phyloP scores from a whole-genome alignment of 2,888 invertebrate species.

The Leucania comma region DNA sequence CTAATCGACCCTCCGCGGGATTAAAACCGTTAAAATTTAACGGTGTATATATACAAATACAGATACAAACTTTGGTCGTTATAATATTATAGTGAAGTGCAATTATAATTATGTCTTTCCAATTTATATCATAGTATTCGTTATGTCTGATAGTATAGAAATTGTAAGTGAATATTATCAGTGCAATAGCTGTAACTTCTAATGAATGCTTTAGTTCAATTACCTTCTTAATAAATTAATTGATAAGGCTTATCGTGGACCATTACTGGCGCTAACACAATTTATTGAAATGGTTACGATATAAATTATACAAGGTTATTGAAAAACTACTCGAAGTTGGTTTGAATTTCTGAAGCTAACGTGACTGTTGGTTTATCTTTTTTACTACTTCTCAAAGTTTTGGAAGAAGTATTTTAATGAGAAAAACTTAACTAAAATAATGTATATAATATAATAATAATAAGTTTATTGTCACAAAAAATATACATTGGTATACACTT shows the following conservation, averaged over 20 bases:
- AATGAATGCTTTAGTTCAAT: constrained; percentile 22
- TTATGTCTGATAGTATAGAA: not conserved
- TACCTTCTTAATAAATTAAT: constrained; percentile 28
- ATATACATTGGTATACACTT: too few species aligned
- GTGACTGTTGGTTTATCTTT: not conserved
- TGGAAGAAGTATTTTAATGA: constrained; percentile 13
- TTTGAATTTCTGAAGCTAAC: not conserved
- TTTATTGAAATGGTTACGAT: not conserved
- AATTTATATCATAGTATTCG: not conserved
- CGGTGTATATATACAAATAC: too few species aligned
- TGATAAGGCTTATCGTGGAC: constrained; percentile 31
- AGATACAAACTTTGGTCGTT: too few species aligned
- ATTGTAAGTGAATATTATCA: constrained; percentile 33
- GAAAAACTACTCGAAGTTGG: not conserved
- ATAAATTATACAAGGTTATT: not conserved
- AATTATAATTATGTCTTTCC: not conserved
- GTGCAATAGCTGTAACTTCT: not conserved
- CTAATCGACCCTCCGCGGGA: too few species aligned
- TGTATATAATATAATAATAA: too few species aligned
- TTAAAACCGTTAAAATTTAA: too few species aligned
- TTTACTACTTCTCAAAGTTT: constrained; percentile 2
- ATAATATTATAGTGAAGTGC: too few species aligned
- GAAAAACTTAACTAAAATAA: not conserved
- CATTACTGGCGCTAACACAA: constrained; percentile 1
- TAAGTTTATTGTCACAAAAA: too few species aligned